Evolutionary conservation across 2,113 vertebrate genomes (phyloP), one percentile per base, ranked within the genome.

Genomic region (Percina caprodes): DNA sequence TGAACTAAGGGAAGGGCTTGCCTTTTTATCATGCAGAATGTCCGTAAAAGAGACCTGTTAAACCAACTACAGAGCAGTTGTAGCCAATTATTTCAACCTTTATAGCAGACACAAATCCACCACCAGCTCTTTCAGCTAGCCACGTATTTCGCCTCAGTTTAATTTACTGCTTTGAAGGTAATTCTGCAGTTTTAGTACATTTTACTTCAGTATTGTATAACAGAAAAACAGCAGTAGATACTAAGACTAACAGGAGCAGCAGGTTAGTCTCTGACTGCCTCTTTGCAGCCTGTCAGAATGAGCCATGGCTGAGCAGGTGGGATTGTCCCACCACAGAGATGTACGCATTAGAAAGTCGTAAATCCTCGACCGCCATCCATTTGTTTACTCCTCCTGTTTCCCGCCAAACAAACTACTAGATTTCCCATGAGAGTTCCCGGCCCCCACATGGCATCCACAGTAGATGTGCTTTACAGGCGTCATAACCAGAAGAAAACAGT

Each of bases 351-450:
- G 89, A 81, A 89, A 84, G 86, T 85, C 70, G 82, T 94, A 91
- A 90, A 94, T 94, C 85, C 85, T 84, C 85, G 78, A 14, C 62
- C 65, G 60, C 80, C 87, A 68, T 90, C 87, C 82, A 84, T 89
- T 90, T 93, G 92, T 94, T 94, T 93, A 94, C 70, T 55, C 89
- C 89, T 85, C 89, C 92, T 89, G 90, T 94, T 94, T 94, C 90
- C 91, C 84, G 77, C 89, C 91, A 94, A 92, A 94, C 92, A 94
- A 93, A 94, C 90, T 91, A 79, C 80, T 84, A 93, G 91, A 95
- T 95, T 95, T 95, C 94, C 93, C 93, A 79, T 24, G 92, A 90
- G 93, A 86, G 82, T 61, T 49, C 48, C 80, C 30, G 59, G 62
- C 79, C 84, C 81, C 68, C 90, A 77, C 72, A 52, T 80, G 45